Percentiles rank a stretch among this genome's conserved stretches.
These are phyloP conservation scores for Koerneria pararmatus DNA, from an alignment of 2,888 invertebrate genomes.

Conservation along the genomic window DNA sequence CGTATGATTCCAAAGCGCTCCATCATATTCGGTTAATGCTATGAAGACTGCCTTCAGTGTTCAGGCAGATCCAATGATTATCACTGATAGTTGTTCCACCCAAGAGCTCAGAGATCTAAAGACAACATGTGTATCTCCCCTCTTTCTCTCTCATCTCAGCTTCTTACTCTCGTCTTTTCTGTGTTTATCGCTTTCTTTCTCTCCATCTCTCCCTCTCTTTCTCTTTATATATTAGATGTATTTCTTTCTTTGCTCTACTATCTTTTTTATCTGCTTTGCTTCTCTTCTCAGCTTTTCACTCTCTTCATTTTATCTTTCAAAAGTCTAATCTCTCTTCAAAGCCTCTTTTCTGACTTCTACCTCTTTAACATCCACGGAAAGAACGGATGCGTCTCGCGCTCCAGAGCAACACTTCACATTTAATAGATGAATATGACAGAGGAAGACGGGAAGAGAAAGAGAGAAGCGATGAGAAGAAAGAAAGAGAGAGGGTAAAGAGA, in stretches of 20 bases:
- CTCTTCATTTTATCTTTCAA: neutral
- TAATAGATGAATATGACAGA: neutral
- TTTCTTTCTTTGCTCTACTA: neutral
- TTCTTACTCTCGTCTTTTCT: too few relatives aligned
- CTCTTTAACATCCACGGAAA: neutral
- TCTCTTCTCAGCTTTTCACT: neutral
- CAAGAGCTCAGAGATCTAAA: too few relatives aligned
- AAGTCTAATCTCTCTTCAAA: neutral
- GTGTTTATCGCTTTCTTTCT: neutral
- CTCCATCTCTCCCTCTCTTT: neutral
- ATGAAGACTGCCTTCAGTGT: too few relatives aligned
- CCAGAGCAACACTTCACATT: neutral
- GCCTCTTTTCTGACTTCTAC: neutral
- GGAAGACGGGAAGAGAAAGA: constrained; percentile 3
- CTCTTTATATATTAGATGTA: neutral
- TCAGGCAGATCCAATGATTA: too few relatives aligned
- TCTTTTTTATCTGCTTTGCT: neutral
- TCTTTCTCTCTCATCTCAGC: too few relatives aligned
- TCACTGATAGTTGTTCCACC: too few relatives aligned
- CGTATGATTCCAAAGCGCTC: too few relatives aligned
- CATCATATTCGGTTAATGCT: too few relatives aligned
- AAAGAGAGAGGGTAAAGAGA: constrained; percentile 3
- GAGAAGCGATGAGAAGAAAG: neutral
- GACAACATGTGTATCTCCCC: too few relatives aligned
- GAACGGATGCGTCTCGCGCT: neutral